These are phyloP conservation scores for Xiphophorus couchianus DNA, from an alignment of 2,113 vertebrate species.

Conservation along the genomic window DNA sequence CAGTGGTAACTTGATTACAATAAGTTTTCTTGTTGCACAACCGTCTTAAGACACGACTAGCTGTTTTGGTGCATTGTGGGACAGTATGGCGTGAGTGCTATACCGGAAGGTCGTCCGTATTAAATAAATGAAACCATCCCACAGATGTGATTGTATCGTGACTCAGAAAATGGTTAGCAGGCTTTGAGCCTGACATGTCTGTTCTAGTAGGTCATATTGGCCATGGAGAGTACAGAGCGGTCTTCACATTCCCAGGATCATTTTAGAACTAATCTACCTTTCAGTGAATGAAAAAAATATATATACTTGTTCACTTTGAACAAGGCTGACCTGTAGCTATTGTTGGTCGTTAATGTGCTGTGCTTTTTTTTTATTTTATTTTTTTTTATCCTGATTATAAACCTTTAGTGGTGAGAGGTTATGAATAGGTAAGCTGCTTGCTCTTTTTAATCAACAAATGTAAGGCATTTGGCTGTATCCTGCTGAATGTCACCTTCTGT, in stretches of 20 bases:
- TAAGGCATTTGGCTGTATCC: slow-evolving; percentile 38
- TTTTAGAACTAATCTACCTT: background rate
- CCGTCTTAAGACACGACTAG: background rate
- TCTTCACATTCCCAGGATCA: background rate
- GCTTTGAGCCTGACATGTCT: background rate
- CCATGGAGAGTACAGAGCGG: background rate
- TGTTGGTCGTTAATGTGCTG: slow-evolving; percentile 36
- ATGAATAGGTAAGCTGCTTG: slow-evolving; percentile 62
- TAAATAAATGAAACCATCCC: background rate
- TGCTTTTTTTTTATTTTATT: background rate
- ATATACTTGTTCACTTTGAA: background rate
- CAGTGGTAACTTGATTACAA: background rate
- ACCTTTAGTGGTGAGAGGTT: slow-evolving; percentile 32
- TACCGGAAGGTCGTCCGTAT: background rate
- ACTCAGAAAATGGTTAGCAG: no score
- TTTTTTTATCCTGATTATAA: slow-evolving; percentile 62
- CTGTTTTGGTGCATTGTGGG: background rate
- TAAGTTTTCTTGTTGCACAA: background rate
- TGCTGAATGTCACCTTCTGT: slow-evolving; percentile 58
- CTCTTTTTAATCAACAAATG: slow-evolving; percentile 72
- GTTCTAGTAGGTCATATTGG: background rate
- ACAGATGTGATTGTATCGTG: background rate
- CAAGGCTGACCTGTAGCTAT: slow-evolving; percentile 2
- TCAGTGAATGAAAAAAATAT: background rate
- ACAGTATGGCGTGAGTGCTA: background rate